Evolutionary conservation across 1,140 invertebrate species (phyloP).

Genomic region (Brachionus rubens): DNA sequence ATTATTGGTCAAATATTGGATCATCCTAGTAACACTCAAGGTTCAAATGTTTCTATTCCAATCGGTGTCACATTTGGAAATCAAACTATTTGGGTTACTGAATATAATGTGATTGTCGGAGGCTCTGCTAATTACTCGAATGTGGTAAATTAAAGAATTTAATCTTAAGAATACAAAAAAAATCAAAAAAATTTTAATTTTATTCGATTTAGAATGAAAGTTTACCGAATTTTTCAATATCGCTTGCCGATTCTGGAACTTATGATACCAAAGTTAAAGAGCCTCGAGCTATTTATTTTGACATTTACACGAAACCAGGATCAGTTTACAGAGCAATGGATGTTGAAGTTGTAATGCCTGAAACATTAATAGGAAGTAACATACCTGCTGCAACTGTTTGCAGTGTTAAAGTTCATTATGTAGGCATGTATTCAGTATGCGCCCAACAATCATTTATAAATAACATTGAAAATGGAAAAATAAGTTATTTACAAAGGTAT

Average conservation of each 20-base stretch:
- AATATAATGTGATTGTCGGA: not conserved
- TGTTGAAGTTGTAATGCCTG: constrained; percentile 53
- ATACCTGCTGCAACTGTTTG: constrained; percentile 50
- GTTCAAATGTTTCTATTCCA: not conserved
- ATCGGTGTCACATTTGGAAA: constrained; percentile 36
- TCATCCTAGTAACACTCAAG: not conserved
- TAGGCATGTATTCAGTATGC: constrained; percentile 47
- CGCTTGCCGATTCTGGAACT: not conserved
- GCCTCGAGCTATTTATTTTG: constrained; percentile 48
- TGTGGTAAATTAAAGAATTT: constrained; percentile 3
- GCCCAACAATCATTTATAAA: constrained; percentile 2
- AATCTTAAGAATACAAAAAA: not conserved
- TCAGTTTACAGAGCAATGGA: constrained; percentile 50
- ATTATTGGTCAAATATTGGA: constrained; percentile 14
- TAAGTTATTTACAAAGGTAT: constrained; percentile 48
- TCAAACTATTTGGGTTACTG: constrained; percentile 42
- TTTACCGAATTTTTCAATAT: constrained; percentile 10
- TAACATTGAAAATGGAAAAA: not conserved
- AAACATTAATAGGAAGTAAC: constrained; percentile 47
- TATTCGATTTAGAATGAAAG: not conserved
- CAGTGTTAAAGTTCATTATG: constrained; percentile 48
- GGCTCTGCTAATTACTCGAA: not conserved
- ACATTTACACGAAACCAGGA: constrained; percentile 50
- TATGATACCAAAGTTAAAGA: constrained; percentile 41
- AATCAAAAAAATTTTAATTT: not conserved